Evolutionary conservation across 2,113 vertebrate species (phyloP).

Genomic region (Salvelinus sp.): DNA sequence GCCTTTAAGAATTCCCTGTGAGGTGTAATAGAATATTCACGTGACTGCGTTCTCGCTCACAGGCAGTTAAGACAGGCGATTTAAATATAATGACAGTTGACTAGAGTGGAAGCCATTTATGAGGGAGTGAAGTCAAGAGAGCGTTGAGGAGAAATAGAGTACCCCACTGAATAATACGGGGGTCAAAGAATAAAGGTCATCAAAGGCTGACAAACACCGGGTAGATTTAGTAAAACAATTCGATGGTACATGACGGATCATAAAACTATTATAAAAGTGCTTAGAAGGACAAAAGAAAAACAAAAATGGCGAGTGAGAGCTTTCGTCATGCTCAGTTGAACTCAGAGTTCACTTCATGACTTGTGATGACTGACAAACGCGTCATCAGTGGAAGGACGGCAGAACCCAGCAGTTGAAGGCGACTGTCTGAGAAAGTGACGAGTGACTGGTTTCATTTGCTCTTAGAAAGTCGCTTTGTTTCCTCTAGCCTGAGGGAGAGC

Average conservation of each 20-base stretch:
- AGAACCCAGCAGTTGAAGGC: no score
- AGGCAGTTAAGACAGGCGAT: slow-evolving; percentile 50
- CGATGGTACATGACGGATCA: background rate
- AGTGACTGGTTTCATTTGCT: background rate
- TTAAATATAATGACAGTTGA: slow-evolving; percentile 54
- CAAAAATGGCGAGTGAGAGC: background rate
- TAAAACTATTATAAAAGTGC: background rate
- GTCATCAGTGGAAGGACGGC: no score
- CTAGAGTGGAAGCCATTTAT: slow-evolving; percentile 52
- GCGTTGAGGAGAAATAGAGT: slow-evolving; percentile 32
- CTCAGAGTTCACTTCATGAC: no score
- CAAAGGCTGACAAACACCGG: no score
- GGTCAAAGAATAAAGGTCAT: background rate
- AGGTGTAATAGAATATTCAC: slow-evolving; percentile 55
- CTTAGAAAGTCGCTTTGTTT: background rate
- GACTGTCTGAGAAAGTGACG: background rate
- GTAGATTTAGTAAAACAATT: background rate
- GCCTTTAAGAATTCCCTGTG: background rate
- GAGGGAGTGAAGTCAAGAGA: slow-evolving; percentile 35
- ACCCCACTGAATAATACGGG: background rate
- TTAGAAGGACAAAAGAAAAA: no score
- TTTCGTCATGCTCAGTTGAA: no score
- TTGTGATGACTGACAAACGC: no score
- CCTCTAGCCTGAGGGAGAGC: background rate
- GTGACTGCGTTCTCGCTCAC: slow-evolving; percentile 28